Evolutionary conservation across 2,113 vertebrate species (phyloP), one percentile per base, ranked within the genome.

Genomic region (Tenebrosternarchus preto): DNA sequence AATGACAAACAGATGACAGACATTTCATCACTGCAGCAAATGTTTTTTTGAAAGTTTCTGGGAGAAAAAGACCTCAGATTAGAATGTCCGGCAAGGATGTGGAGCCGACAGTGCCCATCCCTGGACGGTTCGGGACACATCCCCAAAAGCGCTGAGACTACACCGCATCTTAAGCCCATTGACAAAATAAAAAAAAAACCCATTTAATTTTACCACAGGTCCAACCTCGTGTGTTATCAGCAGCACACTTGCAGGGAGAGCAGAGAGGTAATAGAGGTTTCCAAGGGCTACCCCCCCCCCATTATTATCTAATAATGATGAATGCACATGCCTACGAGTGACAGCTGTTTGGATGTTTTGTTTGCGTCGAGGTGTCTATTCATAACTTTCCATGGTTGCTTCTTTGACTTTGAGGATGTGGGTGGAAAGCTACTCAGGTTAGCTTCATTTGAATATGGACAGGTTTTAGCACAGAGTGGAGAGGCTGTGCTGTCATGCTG

Each of bases 221-320:
- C 85, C 77, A 77, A 82, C 82, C 87, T 92, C 88, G 91, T 90
- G 86, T 89, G 88, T 92, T 93, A 90, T 91, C 89, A 83, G 87
- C 83, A 82, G 85, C 85, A 86, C 83, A 91, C 85, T 90, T 89
- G 75, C 87, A 85, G 69, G 84, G 82, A 86, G 86, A 85, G 87
- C 82, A 89, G 84, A 85, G 87, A 91, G 87, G 90, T 90, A 91
- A 90, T 88, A 82, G 88, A 88, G 89, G 88, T 88, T 91, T 93
- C 88, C 79, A 81, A 89, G 86, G 90, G 85, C 88, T 87, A 85
- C 90, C 91, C 88, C 87, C 88, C 82, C 83, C 88, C n/a, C n/a
- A n/a, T 90, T 92, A 92, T 91, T 88, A 90, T 90, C 88, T 92
- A 93, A 94, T 92, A 91, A 91, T 94, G 92, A 94, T 92, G 88